Evolutionary conservation across 2,797 vertebrate genomes (phyloP).

Genomic region (Gymnopithys bicolor): DNA sequence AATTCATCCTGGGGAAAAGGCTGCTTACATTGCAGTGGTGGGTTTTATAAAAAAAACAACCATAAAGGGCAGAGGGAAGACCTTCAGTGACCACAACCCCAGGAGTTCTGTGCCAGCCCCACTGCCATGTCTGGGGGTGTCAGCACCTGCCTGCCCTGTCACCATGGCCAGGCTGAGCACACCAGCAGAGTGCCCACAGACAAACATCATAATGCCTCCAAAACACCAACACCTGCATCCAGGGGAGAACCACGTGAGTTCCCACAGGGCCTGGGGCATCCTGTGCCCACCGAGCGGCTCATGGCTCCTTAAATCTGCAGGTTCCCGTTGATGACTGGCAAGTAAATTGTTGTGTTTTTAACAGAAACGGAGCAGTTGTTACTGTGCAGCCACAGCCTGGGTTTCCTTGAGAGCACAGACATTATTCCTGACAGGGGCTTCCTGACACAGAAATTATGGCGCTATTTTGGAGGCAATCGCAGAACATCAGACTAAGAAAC

Average conservation of each 20-base stretch:
- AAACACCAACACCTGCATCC: not conserved
- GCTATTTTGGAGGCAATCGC: conserved; percentile 26
- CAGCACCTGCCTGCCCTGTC: accelerated
- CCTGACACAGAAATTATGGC: conserved; percentile 1
- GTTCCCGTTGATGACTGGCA: not conserved
- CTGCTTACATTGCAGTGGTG: not conserved
- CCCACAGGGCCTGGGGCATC: accelerated
- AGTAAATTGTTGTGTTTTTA: not conserved
- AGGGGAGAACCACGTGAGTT: accelerated
- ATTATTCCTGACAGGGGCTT: conserved; percentile 26
- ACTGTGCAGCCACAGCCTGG: not conserved
- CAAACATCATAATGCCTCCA: accelerated
- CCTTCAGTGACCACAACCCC: not conserved
- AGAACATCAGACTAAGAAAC: conserved; percentile 8
- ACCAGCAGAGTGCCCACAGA: accelerated
- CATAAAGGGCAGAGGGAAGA: not conserved
- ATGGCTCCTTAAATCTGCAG: not conserved
- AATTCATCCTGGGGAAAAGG: not conserved
- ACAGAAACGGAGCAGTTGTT: not conserved
- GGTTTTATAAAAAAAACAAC: accelerated
- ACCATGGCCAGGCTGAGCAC: not conserved
- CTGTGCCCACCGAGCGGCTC: accelerated
- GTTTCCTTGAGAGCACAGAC: conserved; percentile 33
- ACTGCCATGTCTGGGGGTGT: accelerated
- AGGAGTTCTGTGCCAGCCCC: not conserved